Evolutionary conservation across 2,113 vertebrate species (phyloP), one percentile per base, ranked within the genome.

Genomic region (Eclectus roratus): DNA sequence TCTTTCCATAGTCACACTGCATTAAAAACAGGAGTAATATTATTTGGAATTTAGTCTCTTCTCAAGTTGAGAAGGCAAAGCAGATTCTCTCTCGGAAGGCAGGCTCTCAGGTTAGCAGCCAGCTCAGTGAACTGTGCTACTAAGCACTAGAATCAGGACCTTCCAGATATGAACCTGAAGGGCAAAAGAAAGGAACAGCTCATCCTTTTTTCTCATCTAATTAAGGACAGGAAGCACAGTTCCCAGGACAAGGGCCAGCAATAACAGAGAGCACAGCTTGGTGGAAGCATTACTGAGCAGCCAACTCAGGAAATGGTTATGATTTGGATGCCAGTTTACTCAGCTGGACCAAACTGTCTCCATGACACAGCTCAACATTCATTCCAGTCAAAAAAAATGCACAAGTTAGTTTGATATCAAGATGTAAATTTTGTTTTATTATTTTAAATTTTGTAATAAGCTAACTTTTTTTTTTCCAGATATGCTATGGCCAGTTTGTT

Each of bases 181-280:
- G 20, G 33, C 73, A 9, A 53, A 46, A 73, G 11, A 73, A 8
- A 18, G 17, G 49, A 91, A 88, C 49, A 91, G 85, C 79, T 96
- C 79, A 85, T 88, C 58, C 29, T 74, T 93, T 80, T 80, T 80
- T 80, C 65, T 77, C 41, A 88, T 94, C 91, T 92, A 70, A 94
- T 96, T 95, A 96, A 88, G 37, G 12, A 70, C 4, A 0, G 85
- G 76, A 94, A 96, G 76, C n/a, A 31, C 8, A 80, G 82, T 69
- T 88, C 60, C 60, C 72, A 92, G 91, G 79, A 93, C 76, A 94
- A 83, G 64, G 83, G 86, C 94, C 92, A 95, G 94, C 82, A 97
- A 69, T 88, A 90, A 83, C 88, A 96, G 76, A 79, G 86, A 87
- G 77, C 91, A 79, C 96, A 96, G 95, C 94, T 91, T 95, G 91